A percentile compares a stretch with the other conserved stretches of the same genome.
These are phyloP conservation scores for Leptatherina wallacei DNA, from an alignment of 2,797 vertebrate species.

Conservation along the genomic window DNA sequence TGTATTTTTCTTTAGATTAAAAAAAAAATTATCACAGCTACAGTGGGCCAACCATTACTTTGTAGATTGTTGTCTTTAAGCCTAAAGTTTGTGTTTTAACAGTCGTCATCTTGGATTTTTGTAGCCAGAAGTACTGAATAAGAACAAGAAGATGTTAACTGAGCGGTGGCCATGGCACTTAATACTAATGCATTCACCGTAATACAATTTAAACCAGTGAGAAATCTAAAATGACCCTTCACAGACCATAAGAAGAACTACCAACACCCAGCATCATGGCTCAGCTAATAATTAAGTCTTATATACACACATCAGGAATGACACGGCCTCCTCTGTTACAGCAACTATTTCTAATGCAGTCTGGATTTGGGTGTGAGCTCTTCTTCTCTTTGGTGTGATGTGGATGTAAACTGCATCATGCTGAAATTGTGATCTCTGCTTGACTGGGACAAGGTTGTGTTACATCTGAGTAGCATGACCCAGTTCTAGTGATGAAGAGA, in stretches of 20 bases:
- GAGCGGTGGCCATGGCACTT: not conserved
- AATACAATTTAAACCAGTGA: too few species aligned
- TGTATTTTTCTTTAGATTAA: not conserved
- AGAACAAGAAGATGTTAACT: not conserved
- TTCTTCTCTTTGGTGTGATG: constrained; percentile 1
- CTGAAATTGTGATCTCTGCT: constrained; percentile 23
- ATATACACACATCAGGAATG: not conserved
- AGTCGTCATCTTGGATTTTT: not conserved
- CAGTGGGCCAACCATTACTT: not conserved
- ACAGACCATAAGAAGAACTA: not conserved
- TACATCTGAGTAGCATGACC: constrained; percentile 70
- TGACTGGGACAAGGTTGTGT: constrained; percentile 44
- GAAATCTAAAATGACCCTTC: not conserved
- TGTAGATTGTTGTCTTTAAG: not conserved
- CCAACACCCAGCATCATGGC: not conserved
- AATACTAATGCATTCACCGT: too few species aligned
- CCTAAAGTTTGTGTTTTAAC: not conserved
- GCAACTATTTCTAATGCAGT: not conserved
- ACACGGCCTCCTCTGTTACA: not conserved
- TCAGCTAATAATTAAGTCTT: not conserved
- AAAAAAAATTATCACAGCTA: not conserved
- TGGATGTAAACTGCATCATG: constrained; percentile 12
- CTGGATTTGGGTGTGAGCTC: not conserved
- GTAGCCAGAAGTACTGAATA: not conserved
- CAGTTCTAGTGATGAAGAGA: constrained; percentile 69